Base-by-base conservation (phyloP, 1,140 invertebrate species). In the Lepidurus packardi region DNA sequence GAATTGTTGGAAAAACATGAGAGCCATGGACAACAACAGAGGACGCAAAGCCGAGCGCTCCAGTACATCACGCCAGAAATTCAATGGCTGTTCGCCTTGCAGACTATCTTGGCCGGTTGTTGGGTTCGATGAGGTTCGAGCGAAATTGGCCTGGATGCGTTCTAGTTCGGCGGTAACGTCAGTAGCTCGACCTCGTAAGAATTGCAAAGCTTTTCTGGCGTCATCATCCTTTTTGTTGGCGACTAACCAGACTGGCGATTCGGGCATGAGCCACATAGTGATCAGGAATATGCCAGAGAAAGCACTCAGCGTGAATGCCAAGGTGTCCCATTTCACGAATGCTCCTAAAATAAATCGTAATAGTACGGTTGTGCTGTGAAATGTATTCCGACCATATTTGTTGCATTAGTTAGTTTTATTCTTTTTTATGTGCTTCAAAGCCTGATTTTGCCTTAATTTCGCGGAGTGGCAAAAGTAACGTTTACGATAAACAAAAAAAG, bases 1-100 rank as follows among this genome's bases (percentile, higher is more conserved):
- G 86, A 90, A 91, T 81, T 92, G 91, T 82, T 92, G 92, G 75
- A 92, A 90, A 78, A 91, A 85, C 84, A 92, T 82, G 21, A 81
- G 47, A 7, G 77, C 43, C 42, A 82, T 43, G 11, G 77, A 84
- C 10, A 92, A 87, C 0, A 85, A 79, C 80, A 91, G 91, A 0
- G 91, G 91, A 80, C 90, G 75, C 74, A 76, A 42, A 6, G 41
- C 53, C 10, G n/a, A 13, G 10, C 13, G 25, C 1, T 73, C 9
- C 16, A 41, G 7, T 24, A 73, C 7, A 65, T 41, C 47, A 8
- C 25, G 41, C 77, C 44, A 73, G 34, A 65, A 73, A 11, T 13
- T 75, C 25, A 16, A 8, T 41, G 41, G 74, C 13, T 9, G 74
- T 7, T 75, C 74, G 2, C 0, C 13, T 41, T 9, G 34, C 74